Base-by-base conservation (phyloP, 2,888 invertebrate genomes). In the Encarsia formosa region DNA sequence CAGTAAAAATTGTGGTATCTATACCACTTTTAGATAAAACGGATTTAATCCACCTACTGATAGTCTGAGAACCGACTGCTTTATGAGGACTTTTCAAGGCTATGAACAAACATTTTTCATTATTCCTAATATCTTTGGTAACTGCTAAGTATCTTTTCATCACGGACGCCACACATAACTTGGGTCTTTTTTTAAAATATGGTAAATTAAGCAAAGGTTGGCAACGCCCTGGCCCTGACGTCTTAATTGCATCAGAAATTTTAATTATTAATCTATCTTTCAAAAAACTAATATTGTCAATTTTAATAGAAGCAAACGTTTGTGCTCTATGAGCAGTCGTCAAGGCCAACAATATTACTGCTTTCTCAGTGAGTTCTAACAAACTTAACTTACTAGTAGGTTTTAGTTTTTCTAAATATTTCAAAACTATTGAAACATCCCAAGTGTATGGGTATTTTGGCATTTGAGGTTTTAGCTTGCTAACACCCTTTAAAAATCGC, bases 231-330 rank as follows among this genome's bases (percentile, higher is more conserved):
- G 52, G 52, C 2, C 50, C 46, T 8, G 57, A 58, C 2, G 58
- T 61, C 39, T 61, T 58, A 11, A 61, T 57, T 8, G 16, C 5
- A 20, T 58, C 58, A 11, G 45, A 6, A 9, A 59, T 56, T 45
- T 43, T 53, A 9, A 59, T 52, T 38, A 49, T 40, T 2, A 59
- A 3, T 13, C 49, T 38, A n/a, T n/a, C 26, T 8, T 23, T 18
- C 15, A 37, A 24, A 23, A 8, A 22, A 4, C 16, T 19, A 18
- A 59, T 56, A 38, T 58, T 57, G 15, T 20, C 24, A 5, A 58
- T 49, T 1, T 48, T 52, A 23, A 62, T 59, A 11, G 26, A 26
- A 26, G 55, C 19, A 9, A 60, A 35, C 2, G 56, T 59, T 46
- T 58, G 59, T 1, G 45, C 54, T 34, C 56, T 39, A 16, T 59